phyloP scores from a whole-genome alignment of 2,888 invertebrate genomes.

The Abrostola triplasia region DNA sequence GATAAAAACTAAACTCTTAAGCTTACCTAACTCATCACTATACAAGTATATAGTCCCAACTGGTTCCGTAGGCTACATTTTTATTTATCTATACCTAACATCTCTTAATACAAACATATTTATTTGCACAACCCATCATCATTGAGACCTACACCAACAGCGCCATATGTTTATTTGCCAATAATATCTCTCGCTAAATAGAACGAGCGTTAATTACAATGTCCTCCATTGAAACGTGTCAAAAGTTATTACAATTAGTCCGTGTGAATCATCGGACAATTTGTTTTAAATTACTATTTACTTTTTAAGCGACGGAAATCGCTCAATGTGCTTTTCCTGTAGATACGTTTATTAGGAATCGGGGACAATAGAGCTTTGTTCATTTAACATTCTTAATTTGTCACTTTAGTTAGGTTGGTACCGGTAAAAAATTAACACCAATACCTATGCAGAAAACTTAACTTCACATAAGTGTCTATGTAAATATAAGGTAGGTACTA shows the following conservation, averaged over 20 bases:
- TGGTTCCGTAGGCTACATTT: no score
- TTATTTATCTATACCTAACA: no score
- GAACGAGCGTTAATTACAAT: conserved; percentile 57
- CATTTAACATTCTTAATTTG: no score
- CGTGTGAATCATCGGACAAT: conserved; percentile 58
- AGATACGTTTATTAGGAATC: conserved; percentile 53
- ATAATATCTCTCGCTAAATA: conserved; percentile 41
- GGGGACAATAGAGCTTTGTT: conserved; percentile 11
- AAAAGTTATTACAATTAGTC: conserved; percentile 59
- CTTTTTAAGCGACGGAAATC: conserved; percentile 65
- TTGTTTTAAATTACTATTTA: conserved; percentile 59
- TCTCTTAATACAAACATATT: neutral
- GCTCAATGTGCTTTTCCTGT: conserved; percentile 69
- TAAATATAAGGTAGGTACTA: no score
- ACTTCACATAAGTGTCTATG: no score
- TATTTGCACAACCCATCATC: neutral
- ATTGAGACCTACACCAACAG: neutral
- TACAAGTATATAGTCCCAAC: no score
- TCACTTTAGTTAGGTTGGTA: no score
- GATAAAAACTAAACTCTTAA: no score
- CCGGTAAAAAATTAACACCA: no score
- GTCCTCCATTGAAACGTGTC: conserved; percentile 63
- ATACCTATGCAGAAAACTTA: no score
- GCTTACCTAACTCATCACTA: no score
- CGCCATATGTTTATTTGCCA: conserved; percentile 31